A percentile compares a stretch with the other conserved stretches of the same genome.
Evolutionary conservation across 2,797 vertebrate species (phyloP).

Genomic region (Philypnodon macrostomus): DNA sequence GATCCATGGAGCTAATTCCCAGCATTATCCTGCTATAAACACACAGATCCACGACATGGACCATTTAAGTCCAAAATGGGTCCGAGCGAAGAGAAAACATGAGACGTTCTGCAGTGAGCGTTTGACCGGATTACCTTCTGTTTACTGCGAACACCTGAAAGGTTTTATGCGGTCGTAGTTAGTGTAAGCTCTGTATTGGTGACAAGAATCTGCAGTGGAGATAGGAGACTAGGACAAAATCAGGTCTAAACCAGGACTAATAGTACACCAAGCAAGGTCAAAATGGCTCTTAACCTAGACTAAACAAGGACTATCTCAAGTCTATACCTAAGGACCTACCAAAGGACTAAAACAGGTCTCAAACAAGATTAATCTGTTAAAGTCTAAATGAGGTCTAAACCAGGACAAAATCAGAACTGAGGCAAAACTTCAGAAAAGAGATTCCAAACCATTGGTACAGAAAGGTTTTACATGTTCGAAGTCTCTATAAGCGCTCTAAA

Average conservation of each 20-base stretch:
- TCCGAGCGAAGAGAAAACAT: conserved; percentile 6
- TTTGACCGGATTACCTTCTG: conserved; percentile 29
- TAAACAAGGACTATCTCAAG: neutral
- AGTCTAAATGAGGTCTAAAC: too few relatives aligned
- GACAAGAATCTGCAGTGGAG: neutral
- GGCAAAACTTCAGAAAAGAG: too few relatives aligned
- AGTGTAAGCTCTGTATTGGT: conserved; percentile 26
- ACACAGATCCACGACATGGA: conserved; percentile 36
- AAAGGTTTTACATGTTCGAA: too few relatives aligned
- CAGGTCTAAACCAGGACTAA: too few relatives aligned
- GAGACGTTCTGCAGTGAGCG: conserved; percentile 31
- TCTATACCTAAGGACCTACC: too few relatives aligned
- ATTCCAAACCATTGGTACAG: too few relatives aligned
- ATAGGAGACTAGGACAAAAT: neutral
- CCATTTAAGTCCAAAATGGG: conserved; percentile 8
- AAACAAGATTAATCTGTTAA: too few relatives aligned
- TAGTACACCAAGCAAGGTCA: too few relatives aligned
- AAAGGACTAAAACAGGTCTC: too few relatives aligned
- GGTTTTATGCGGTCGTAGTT: conserved; percentile 27
- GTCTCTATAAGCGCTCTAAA: too few relatives aligned
- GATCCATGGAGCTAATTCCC: conserved; percentile 47
- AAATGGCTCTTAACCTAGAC: too few relatives aligned
- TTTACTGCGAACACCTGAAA: conserved; percentile 29
- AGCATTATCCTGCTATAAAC: conserved; percentile 53
- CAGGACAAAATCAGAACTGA: too few relatives aligned